A percentile compares a stretch with the other conserved stretches of the same genome.
Evolutionary conservation across 2,888 invertebrate genomes (phyloP).

Genomic region (Beris chalybata): DNA sequence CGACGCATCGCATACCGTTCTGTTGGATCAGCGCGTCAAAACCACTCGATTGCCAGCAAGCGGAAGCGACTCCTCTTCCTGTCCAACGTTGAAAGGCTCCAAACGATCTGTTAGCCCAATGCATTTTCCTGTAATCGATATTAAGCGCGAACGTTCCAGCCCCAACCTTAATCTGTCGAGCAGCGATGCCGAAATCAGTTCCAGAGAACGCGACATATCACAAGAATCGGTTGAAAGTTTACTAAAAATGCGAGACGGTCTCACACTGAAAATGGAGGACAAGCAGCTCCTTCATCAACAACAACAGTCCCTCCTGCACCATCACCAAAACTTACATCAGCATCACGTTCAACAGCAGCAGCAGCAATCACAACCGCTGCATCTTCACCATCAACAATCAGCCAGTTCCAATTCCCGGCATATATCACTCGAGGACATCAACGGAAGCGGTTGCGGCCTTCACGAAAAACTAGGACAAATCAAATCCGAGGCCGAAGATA

Average conservation of each 20-base stretch:
- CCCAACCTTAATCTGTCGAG: conserved; percentile 30
- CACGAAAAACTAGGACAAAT: conserved; percentile 53
- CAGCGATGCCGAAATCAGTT: conserved; percentile 37
- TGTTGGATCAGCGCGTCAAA: conserved; percentile 68
- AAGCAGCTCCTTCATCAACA: conserved; percentile 28
- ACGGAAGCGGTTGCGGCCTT: conserved; percentile 48
- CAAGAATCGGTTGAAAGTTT: conserved; percentile 40
- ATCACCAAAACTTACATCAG: conserved; percentile 42
- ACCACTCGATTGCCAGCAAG: conserved; percentile 58
- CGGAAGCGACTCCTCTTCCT: conserved; percentile 45
- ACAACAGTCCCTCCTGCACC: conserved; percentile 35
- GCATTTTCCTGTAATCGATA: conserved; percentile 54
- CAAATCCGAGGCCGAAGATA: conserved; percentile 53
- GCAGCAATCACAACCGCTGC: conserved; percentile 42
- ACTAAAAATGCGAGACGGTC: conserved; percentile 40
- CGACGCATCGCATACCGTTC: conserved; percentile 60
- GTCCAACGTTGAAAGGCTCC: conserved; percentile 18
- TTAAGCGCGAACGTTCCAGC: conserved; percentile 61
- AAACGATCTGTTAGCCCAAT: conserved; percentile 54
- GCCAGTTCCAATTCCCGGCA: conserved; percentile 21
- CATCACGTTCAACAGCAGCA: conserved; percentile 39
- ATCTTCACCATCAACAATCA: conserved; percentile 27
- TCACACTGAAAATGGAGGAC: conserved; percentile 37
- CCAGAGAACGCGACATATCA: conserved; percentile 39
- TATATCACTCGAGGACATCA: conserved; percentile 47